Base-by-base conservation (phyloP, 1,140 invertebrate genomes). In the Zaprionus ornatus region DNA sequence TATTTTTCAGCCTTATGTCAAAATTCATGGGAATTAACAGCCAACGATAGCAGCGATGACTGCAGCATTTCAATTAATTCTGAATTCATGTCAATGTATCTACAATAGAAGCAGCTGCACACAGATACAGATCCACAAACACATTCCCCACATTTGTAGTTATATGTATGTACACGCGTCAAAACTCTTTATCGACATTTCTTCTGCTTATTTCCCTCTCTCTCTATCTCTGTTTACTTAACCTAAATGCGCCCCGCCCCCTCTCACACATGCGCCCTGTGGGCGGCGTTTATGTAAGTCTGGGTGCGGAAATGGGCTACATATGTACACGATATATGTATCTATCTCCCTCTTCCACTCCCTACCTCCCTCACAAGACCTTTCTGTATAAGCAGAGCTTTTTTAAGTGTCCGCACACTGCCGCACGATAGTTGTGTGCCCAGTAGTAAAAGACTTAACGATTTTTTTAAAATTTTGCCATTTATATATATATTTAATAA, bases 391-490 rank as follows among this genome's bases (percentile, higher is more conserved):
- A 78, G 79, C 64, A 61, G 40, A 88, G 84, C 82, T 86, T 86
- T 85, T 87, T 80, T 79, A 82, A 79, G 75, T 79, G 75, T 63
- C 17, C 37, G 15, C 19, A 70, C 52, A 73, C 52, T 57, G 17
- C 7, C 35, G 45, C 13, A 61, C 54, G 15, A 10, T 52, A 54
- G 40, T n/a, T n/a, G 55, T 57, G 50, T 35, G 66, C 73, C 35
- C 57, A 75, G 56, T 37, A 55, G 48, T 32, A 29, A 60, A 52
- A 60, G 23, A 75, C 63, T 57, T 29, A 32, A 7, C 3, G 29
- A 37, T 73, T 88, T 74, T 90, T 88, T 74, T 90, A 85, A 90
- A 90, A 90, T 85, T 90, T 90, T 90, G 85, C 85, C 86, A 90
- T 90, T 90, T 90, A 90, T 85, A 90, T 79, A 90, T 90, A 85